Base-by-base conservation (phyloP, 1,140 invertebrate genomes). In the Chrysomallon squamiferum region DNA sequence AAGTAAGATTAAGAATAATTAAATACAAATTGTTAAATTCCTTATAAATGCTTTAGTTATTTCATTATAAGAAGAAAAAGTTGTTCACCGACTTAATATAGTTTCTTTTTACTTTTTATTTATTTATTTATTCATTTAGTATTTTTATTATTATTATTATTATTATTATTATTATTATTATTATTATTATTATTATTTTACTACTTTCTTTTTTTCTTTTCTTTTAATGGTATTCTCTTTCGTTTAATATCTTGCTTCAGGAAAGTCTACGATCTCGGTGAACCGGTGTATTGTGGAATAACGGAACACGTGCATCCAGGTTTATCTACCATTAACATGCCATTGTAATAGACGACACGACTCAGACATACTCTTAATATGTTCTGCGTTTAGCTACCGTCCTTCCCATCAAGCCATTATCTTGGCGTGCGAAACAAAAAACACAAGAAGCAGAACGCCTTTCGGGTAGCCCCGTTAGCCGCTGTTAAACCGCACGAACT, bases 401-500 rank as follows among this genome's bases (percentile, higher is more conserved):
- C 35, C 35, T 5, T 38, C 6, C 35, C 15, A 7, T 5, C 35
- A 38, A 5, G 35, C 35, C 35, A 38, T 38, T 38, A 38, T 38
- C 35, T 38, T 15, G 35, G 6, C 35, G 35, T 38, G 35, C 35
- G 35, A 38, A 38, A 38, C 5, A n/a, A n/a, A n/a, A n/a, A n/a
- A n/a, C n/a, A n/a, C n/a, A n/a, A n/a, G n/a, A n/a, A n/a, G n/a
- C n/a, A n/a, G n/a, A n/a, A n/a, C 5, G 5, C 35, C 35, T 15
- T 38, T 38, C 35, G 15, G n/a, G 35, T 38, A 15, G 35, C 6
- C 35, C 35, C 15, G 29, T 18, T 15, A 11, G 50, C 50, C 22
- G 25, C 22, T 15, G 29, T 15, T 25, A 54, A 47, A 30, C 50
- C 50, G 50, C 50, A 54, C 50, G 50, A 54, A 54, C 29, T 54